Evolutionary conservation across 1,140 invertebrate genomes (phyloP), one percentile per base, ranked within the genome.

Genomic region (Drosophila serrata): DNA sequence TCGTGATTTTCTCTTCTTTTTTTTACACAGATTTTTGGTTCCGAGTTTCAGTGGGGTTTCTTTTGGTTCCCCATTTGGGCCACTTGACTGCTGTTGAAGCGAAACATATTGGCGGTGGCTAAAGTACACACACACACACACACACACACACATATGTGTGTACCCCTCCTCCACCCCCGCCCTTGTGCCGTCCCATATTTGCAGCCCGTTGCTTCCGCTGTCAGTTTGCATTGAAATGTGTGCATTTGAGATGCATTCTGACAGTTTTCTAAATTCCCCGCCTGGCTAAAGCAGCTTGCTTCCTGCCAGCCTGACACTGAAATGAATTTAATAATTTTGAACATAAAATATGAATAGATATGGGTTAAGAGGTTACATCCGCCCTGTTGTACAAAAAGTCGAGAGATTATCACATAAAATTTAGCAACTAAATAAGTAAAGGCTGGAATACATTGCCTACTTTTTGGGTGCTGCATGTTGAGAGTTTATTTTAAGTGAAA

Each of bases 1-100:
- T 27, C 39, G 3, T n/a, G 11, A 6, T 42, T 11, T 33, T n/a
- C n/a, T n/a, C n/a, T n/a, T n/a, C 7, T 45, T 37, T 37, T 35
- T 33, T 46, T 31, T 53, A n/a, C 19, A 9, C 19, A 29, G 17
- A 55, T 39, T 56, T 69, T 67, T 40, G 19, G 46, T 17, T 43
- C 31, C 13, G 13, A 46, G 17, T 13, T 53, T 56, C 63, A 17
- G 24, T 49, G 24, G 56, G 19, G 35, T 43, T 49, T 45, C 43
- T 46, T 17, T 72, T 27, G 55, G 39, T 72, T 19, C 24, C 70
- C 70, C 62, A 74, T 75, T 81, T 78, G 55, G 72, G 76, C 76
- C 81, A 84, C 81, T 84, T 84, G 72, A 84, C 60, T 84, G 77
- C 76, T 68, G 70, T 69, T 80, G 57, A 76, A 57, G 79, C 65